Conservation (phyloP, 2,113 vertebrate species). For the Centropristis striata region DNA sequence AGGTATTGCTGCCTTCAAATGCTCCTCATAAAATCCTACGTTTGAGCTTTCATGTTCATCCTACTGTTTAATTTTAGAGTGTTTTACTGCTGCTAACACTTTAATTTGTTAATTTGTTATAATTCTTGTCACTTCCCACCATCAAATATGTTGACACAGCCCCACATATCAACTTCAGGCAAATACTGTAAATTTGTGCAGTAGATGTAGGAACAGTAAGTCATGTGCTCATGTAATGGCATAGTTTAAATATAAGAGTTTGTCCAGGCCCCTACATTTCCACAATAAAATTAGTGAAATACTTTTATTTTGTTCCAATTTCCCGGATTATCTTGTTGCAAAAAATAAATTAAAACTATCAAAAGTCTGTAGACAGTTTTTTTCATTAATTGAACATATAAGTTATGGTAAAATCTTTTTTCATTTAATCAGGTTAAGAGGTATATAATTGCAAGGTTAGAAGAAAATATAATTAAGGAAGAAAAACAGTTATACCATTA, state of each 20-base stretch:
- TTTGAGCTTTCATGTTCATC: background rate
- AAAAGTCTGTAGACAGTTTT: too few species aligned
- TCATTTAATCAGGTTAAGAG: too few species aligned
- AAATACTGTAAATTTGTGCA: background rate
- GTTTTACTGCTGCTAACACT: background rate
- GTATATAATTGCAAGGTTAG: too few species aligned
- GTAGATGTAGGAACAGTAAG: background rate
- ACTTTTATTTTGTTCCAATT: background rate
- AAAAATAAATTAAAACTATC: background rate
- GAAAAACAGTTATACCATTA: too few species aligned
- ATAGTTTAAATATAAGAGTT: background rate
- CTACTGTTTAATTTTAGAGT: background rate
- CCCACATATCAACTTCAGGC: background rate
- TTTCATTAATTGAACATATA: background rate
- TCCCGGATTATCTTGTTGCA: background rate
- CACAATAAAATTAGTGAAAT: background rate
- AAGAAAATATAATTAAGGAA: too few species aligned
- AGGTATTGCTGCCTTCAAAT: constrained; percentile 14
- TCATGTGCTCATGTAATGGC: background rate
- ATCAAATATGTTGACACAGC: background rate
- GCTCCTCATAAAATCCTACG: background rate
- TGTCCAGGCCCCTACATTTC: background rate
- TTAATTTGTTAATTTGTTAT: background rate
- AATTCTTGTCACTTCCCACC: background rate
- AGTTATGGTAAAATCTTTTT: too few species aligned